phyloP scores from a whole-genome alignment of 2,888 invertebrate species.

The Protonemura montana region DNA sequence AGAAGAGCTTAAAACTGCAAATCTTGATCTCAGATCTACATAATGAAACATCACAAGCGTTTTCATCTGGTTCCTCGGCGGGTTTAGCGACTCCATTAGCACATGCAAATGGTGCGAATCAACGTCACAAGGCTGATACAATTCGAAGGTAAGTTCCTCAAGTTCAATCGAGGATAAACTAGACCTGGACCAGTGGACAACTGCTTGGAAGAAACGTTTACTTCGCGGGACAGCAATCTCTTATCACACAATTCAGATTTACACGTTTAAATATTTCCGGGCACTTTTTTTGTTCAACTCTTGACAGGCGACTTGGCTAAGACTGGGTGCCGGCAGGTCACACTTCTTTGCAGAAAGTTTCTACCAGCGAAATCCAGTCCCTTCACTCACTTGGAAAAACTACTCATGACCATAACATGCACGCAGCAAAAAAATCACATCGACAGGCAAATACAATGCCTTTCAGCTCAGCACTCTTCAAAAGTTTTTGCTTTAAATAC shows the following conservation, averaged over 20 bases:
- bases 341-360: conserved; percentile 3
- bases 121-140: not conserved
- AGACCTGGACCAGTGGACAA: not conserved
- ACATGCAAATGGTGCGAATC: not conserved
- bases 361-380: not conserved
- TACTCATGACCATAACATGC: not conserved
- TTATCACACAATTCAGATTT: not conserved
- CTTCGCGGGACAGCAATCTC: not conserved
- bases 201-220: not conserved
- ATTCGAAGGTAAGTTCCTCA: not conserved
- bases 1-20: not conserved
- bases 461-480: not conserved
- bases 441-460: not conserved
- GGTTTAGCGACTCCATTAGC: not conserved
- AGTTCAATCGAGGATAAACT: not conserved
- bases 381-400: not conserved
- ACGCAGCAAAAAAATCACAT: not conserved
- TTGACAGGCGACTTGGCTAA: not conserved
- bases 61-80: not conserved
- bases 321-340: not conserved
- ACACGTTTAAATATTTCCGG: not conserved
- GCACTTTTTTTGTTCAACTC: not conserved
- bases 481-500: too few relatives aligned
- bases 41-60: not conserved
- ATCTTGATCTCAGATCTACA: not conserved